Evolutionary conservation across 2,888 invertebrate species (phyloP), one percentile per base, ranked within the genome.

Genomic region (Silvanus unidentatus): DNA sequence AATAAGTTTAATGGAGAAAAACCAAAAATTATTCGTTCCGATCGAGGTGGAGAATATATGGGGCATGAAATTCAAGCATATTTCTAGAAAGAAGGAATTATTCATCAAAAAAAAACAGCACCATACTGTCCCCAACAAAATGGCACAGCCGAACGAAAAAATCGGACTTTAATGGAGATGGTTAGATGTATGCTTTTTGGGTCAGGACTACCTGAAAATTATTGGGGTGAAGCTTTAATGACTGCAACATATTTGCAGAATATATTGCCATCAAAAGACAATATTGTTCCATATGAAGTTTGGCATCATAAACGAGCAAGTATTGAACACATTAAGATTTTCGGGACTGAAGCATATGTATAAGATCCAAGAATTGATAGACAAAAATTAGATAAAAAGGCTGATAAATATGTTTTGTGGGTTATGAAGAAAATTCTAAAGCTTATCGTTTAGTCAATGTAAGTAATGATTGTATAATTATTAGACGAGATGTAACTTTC

Each of bases 1-100:
- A 51, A 42, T 2, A 42, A 53, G 42, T 47, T 48, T 12, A 22
- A 22, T 38, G 28, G 36, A 3, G 38, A 39, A 11, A 55, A 52
- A 32, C 45, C 44, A 16, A 51, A 49, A 12, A 40, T 43, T 10
- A 27, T 57, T 4, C 44, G 55, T 11, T 48, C 53, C 8, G 54
- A 60, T 42, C 37, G 46, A 30, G 59, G 59, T 3, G 45, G 52
- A 3, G 60, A 64, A 43, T 66, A 60, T 32, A 16, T 46, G 1
- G 51, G 50, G 35, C 45, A 48, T 8, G 44, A 42, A n/a, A 30
- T 57, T 29, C 43, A 4, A 15, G n/a, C 16, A 16, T 37, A 6
- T 37, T 37, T 37, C 5, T 9, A 16, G n/a, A 6, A 3, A 4
- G 43, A 59, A 39, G 63, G 63, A 0, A 63, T 62, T 27, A 27